A percentile compares a stretch with the other conserved stretches of the same genome.
Conservation (phyloP, 1,140 invertebrate genomes). For the Chymomyza costata region DNA sequence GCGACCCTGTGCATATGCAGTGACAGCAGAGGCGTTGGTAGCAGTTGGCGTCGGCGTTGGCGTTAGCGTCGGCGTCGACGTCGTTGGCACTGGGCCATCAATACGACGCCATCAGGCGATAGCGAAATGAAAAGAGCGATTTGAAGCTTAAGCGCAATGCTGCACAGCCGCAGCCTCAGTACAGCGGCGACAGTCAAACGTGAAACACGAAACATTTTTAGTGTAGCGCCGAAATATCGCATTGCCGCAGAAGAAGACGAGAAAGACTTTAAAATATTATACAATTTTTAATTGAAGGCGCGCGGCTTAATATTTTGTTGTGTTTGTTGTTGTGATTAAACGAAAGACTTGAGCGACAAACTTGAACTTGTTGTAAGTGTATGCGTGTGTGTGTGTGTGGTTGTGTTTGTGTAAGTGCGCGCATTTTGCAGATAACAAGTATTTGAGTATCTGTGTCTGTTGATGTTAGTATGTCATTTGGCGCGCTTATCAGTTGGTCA, state of each 20-base stretch:
- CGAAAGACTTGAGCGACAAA: slow-evolving; percentile 62
- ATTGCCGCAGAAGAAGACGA: slow-evolving; percentile 3
- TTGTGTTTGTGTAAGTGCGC: slow-evolving; percentile 7
- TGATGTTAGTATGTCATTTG: slow-evolving; percentile 29
- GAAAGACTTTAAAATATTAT: slow-evolving; percentile 2
- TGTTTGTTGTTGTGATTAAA: not conserved
- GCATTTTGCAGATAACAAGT: slow-evolving; percentile 15
- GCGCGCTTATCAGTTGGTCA: too few species aligned
- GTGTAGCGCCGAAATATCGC: slow-evolving; percentile 28
- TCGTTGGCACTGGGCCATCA: slow-evolving; percentile 16
- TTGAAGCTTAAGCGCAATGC: slow-evolving; percentile 69
- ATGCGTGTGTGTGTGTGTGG: slow-evolving; percentile 16
- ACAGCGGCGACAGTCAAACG: slow-evolving; percentile 63
- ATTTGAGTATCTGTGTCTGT: slow-evolving; percentile 1
- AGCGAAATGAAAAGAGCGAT: slow-evolving; percentile 44
- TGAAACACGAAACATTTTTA: slow-evolving; percentile 52
- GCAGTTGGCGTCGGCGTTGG: too few species aligned
- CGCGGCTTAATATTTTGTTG: too few species aligned
- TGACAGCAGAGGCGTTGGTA: too few species aligned
- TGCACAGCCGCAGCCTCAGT: slow-evolving; percentile 65
- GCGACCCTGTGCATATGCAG: too few species aligned
- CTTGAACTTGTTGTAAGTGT: slow-evolving; percentile 64
- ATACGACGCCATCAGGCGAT: not conserved
- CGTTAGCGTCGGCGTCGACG: slow-evolving; percentile 1
- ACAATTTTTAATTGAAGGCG: not conserved